phyloP scores from a whole-genome alignment of 2,113 vertebrate species.

The Centropristis striata region DNA sequence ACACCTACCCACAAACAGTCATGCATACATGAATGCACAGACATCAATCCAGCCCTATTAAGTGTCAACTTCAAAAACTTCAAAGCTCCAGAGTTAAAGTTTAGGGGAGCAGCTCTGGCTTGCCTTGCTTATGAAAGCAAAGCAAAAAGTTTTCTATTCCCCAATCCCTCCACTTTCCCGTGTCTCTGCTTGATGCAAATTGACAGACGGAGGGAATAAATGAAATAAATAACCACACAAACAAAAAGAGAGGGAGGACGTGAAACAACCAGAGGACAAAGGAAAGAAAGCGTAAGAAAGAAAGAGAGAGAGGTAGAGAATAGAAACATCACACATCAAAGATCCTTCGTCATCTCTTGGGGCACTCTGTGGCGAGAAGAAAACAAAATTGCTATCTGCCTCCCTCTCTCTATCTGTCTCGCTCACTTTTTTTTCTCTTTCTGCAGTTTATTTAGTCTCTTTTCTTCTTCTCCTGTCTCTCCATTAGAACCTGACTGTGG shows the following conservation, averaged over 20 bases:
- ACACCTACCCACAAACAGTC: slow-evolving; percentile 12
- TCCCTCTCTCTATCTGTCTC: slow-evolving; percentile 44
- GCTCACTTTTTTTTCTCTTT: slow-evolving; percentile 34
- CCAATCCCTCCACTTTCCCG: slow-evolving; percentile 52
- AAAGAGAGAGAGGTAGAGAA: slow-evolving; percentile 54
- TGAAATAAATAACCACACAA: slow-evolving; percentile 75
- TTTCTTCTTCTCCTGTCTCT: slow-evolving; percentile 51
- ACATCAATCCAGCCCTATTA: slow-evolving; percentile 41
- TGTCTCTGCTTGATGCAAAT: slow-evolving; percentile 72
- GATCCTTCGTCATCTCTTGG: slow-evolving; percentile 75
- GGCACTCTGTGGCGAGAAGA: slow-evolving; percentile 67
- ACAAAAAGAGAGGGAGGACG: slow-evolving; percentile 62
- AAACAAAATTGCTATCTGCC: slow-evolving; percentile 72
- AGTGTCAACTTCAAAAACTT: slow-evolving; percentile 55
- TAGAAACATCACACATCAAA: slow-evolving; percentile 79
- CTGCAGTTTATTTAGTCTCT: slow-evolving; percentile 55
- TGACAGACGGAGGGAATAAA: slow-evolving; percentile 70
- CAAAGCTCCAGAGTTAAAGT: slow-evolving; percentile 55
- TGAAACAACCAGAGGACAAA: slow-evolving; percentile 72
- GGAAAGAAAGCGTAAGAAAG: slow-evolving; percentile 24
- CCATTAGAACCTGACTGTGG: slow-evolving; percentile 67
- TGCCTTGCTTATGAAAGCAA: slow-evolving; percentile 48
- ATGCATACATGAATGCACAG: slow-evolving; percentile 3
- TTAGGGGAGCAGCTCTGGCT: slow-evolving; percentile 35
- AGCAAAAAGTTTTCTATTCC: slow-evolving; percentile 65